phyloP scores from a whole-genome alignment of 2,113 vertebrate genomes.

The Holacanthus passer region DNA sequence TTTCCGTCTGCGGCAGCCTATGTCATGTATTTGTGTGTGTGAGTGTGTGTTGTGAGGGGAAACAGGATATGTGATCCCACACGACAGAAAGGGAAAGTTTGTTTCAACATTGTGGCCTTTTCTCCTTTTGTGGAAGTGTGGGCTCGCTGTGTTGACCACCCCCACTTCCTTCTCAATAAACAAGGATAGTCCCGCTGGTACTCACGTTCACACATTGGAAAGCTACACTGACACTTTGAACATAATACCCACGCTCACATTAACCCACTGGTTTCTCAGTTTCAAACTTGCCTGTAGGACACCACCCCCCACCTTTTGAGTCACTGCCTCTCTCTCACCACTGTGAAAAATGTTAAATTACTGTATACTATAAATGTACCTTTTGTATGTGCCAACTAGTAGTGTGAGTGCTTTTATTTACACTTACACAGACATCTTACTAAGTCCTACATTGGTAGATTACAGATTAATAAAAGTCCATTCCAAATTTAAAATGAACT shows the following conservation, averaged over 20 bases:
- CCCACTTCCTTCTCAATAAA: constrained; percentile 36
- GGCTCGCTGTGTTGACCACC: constrained; percentile 45
- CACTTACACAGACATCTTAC: not conserved
- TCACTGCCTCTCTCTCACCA: not conserved
- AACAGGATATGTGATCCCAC: constrained; percentile 66
- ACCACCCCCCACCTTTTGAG: not conserved
- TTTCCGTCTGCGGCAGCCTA: constrained; percentile 49
- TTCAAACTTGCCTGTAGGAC: not conserved
- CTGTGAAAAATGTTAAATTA: not conserved
- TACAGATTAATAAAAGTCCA: not conserved
- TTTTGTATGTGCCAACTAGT: not conserved
- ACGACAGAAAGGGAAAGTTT: constrained; percentile 76
- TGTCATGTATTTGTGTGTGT: constrained; percentile 43
- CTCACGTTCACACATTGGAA: constrained; percentile 20
- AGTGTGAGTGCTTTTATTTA: not conserved
- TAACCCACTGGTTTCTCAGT: not conserved
- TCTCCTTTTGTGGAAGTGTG: constrained; percentile 81
- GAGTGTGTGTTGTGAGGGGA: constrained; percentile 38
- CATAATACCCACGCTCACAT: not conserved
- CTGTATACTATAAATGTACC: not conserved
- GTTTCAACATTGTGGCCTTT: constrained; percentile 78
- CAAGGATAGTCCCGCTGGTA: not conserved
- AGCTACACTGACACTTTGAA: constrained; percentile 12
- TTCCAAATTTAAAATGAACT: not conserved
- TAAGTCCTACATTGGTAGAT: not conserved